Evolutionary conservation across 2,113 vertebrate species (phyloP), one percentile per base, ranked within the genome.

Genomic region (Trichomycterus rosablanca): DNA sequence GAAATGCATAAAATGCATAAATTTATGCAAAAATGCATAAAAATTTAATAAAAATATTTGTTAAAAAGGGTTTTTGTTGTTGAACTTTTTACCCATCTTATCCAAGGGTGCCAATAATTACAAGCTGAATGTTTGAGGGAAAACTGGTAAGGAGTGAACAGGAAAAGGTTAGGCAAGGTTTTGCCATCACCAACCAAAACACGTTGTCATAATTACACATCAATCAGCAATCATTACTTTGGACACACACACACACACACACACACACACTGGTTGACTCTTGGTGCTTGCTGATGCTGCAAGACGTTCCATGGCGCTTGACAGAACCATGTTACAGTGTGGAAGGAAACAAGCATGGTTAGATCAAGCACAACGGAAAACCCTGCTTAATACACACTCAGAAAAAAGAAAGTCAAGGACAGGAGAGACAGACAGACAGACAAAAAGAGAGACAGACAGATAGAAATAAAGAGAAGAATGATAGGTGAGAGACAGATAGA

Each of bases 311-410:
- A 93, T 97, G 94, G 96, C 98, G 94, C 96, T 98, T 98, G 96
- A 98, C 92, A 89, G 95, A 98, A 98, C 96, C 96, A 98, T 98
- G 96, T 95, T 94, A 95, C 93, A 93, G 91, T 92, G 86, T 89
- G 94, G 92, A 91, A 92, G 93, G 83, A 90, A 91, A 95, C 95
- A 85, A 95, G 97, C 96, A 98, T 98, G 96, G 96, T 98, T 98
- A 98, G 94, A 98, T 98, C 96, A 98, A 98, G 96, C 96, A 98
- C 96, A 98, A 98, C 92, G 93, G 95, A 97, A 98, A 95, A 96
- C 92, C 95, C 93, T 91, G 96, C 94, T 86, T 86, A 91, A 92
- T 88, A 86, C 92, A 92, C 93, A 95, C 92, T 88, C 89, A 86
- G 92, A 90, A 89, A 88, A 84, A 89, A 81, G 89, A 86, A 84